Base-by-base conservation (phyloP, 2,797 vertebrate genomes). In the Emydoidea blandingii region DNA sequence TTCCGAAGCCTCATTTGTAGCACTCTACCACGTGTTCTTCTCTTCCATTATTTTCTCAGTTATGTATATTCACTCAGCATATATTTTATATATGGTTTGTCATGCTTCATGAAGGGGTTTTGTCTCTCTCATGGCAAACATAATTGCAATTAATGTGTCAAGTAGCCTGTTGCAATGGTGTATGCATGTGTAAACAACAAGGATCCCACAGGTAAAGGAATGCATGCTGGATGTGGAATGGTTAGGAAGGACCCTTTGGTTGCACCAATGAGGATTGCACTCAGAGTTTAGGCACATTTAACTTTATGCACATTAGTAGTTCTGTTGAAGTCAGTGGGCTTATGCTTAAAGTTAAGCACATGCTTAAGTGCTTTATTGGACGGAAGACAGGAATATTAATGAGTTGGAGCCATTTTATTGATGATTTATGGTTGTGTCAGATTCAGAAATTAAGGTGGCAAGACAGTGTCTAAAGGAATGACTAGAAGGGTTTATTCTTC, bases 241-340 rank as follows among this genome's bases (percentile, higher is more conserved):
- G 95, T 94, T 84, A 87, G 85, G 54, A 93, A 93, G 59, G 68
- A 96, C 85, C 82, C 78, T 96, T 94, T 87, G 94, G 47, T 52
- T 82, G 79, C 56, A 74, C 79, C 89, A 54, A 56, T 41, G 83
- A 97, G 89, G 84, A 93, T 81, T 91, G 92, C 93, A 72, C 37
- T 37, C n/a, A 72, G 65, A 23, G 89, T 89, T 97, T 96, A 96
- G 95, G 94, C 95, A 97, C 90, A 87, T 94, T 96, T 95, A 89
- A 87, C 78, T 93, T 37, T 96, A 94, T 92, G 93, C 95, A 91
- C 74, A 88, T 79, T 93, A 80, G 91, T 87, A 94, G 76, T 86
- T 91, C 92, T 65, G 87, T 68, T 94, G 94, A 86, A 10, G 47
- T 88, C 95, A 97, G 95, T 96, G 95, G 95, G 87, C 96, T 97